Conservation (phyloP, 2,888 invertebrate species). For the Ormia ochracea region DNA sequence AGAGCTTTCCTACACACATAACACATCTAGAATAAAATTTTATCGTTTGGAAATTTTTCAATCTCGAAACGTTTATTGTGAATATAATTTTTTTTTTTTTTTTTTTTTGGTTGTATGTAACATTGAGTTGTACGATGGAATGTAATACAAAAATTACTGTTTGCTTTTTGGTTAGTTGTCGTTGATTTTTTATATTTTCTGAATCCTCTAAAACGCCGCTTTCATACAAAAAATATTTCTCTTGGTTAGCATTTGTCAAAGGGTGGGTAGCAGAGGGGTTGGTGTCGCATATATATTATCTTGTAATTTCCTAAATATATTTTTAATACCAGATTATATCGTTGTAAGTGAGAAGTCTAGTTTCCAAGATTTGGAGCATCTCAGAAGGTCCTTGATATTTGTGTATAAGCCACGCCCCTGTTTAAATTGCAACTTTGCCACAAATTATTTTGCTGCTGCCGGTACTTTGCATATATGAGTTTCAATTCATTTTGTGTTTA, state of each 20-base stretch:
- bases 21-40: slow-evolving; percentile 71
- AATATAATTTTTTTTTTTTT: neutral
- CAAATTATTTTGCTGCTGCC: neutral
- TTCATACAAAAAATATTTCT: neutral
- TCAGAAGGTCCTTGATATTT: neutral
- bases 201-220: slow-evolving; percentile 51
- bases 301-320: too few relatives aligned
- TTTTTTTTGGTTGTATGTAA: too few relatives aligned
- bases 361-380: too few relatives aligned
- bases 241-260: neutral
- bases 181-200: slow-evolving; percentile 31
- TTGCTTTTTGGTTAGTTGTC: neutral
- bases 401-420: neutral
- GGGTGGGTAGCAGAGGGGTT: neutral
- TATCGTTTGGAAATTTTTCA: slow-evolving; percentile 77
- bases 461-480: slow-evolving; percentile 52
- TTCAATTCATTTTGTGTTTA: slow-evolving; percentile 61
- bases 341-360: too few relatives aligned
- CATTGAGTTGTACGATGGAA: slow-evolving; percentile 1
- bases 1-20: slow-evolving; percentile 8
- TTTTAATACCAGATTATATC: too few relatives aligned
- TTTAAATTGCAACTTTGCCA: neutral
- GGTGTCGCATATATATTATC: too few relatives aligned
- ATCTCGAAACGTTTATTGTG: slow-evolving; percentile 67
- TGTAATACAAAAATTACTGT: neutral